A percentile compares a stretch with the other conserved stretches of the same genome.
These are phyloP conservation scores for Kryptopterus vitreolus DNA, from an alignment of 2,797 vertebrate genomes.

Conservation along the genomic window DNA sequence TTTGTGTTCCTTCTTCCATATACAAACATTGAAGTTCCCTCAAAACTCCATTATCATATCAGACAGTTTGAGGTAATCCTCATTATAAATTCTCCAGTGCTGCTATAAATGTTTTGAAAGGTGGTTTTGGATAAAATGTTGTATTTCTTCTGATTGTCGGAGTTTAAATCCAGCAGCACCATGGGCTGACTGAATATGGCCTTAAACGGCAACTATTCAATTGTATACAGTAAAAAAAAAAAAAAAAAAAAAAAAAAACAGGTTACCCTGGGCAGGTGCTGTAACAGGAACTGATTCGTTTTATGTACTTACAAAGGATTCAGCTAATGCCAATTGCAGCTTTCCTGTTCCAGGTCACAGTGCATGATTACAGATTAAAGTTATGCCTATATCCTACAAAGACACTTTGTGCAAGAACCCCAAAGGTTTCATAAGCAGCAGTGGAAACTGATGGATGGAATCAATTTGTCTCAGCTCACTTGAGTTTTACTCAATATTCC, in stretches of 20 bases:
- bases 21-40: background rate
- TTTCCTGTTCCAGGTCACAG: constrained; percentile 10
- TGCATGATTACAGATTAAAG: background rate
- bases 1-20: background rate
- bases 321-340: background rate
- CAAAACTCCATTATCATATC: background rate
- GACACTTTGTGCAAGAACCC: background rate
- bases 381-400: background rate
- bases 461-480: background rate
- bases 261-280: no score
- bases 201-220: background rate
- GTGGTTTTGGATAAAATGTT: background rate
- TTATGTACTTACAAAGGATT: background rate
- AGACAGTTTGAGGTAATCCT: background rate
- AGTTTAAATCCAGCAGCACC: background rate
- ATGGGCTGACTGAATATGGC: background rate
- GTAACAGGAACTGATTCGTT: background rate
- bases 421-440: background rate
- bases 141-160: background rate
- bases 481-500: background rate
- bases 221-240: background rate
- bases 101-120: background rate
- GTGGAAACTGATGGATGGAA: background rate
- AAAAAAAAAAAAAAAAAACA: no score
- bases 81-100: background rate